These are phyloP conservation scores for Metacarcinus magister DNA, from an alignment of 2,888 invertebrate genomes.

Conservation along the genomic window DNA sequence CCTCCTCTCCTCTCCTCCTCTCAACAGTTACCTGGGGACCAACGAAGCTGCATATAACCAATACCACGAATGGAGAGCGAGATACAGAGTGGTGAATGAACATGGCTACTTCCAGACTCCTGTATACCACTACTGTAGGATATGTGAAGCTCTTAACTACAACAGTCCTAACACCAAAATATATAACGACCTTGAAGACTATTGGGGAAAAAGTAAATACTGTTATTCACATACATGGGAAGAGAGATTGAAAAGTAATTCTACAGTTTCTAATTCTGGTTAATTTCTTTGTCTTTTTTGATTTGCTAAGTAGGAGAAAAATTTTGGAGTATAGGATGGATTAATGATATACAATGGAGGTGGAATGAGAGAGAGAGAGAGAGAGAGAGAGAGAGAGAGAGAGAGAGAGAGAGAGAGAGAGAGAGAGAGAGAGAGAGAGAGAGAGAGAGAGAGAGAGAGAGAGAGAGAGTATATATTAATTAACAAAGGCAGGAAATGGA, in stretches of 20 bases:
- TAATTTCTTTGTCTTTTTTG: too few species aligned
- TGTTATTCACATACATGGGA: conserved; percentile 67
- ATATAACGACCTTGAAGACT: conserved; percentile 85
- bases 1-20: too few species aligned
- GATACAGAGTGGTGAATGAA: conserved; percentile 88
- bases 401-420: background rate
- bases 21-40: conserved; percentile 67
- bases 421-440: background rate
- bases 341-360: too few species aligned
- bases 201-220: conserved; percentile 84
- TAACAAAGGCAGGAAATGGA: background rate
- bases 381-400: background rate
- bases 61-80: conserved; percentile 83
- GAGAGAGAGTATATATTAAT: background rate
- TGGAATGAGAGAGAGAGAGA: too few species aligned
- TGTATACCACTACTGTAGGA: conserved; percentile 88
- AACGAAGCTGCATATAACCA: conserved; percentile 72
- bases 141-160: conserved; percentile 89
- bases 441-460: background rate
- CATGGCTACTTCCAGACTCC: conserved; percentile 89
- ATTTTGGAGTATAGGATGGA: too few species aligned
- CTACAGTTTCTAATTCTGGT: background rate
- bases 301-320: too few species aligned
- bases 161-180: conserved; percentile 85
- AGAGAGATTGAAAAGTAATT: background rate